Base-by-base conservation (phyloP, 2,888 invertebrate genomes). In the Oligia fasciuncula region DNA sequence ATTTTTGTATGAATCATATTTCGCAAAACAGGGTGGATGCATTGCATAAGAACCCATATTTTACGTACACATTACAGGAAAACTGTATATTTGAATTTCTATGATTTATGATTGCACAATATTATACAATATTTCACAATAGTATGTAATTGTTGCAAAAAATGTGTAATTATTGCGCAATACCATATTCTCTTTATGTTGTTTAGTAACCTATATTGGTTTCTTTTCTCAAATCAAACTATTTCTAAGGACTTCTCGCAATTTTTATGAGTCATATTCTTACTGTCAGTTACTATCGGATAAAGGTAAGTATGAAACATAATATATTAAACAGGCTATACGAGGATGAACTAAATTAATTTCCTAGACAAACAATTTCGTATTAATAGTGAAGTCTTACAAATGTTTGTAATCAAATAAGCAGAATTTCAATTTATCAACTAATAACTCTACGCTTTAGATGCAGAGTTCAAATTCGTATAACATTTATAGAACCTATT, bases 31-130 rank as follows among this genome's bases (percentile, higher is more conserved):
- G 43, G 63, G 35, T 77, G 85, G 80, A 89, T 87, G 84, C 88
- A 86, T 87, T 88, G 86, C 87, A 89, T 89, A 86, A 80, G 85
- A 87, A 86, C 71, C 73, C 84, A 90, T 91, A 91, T 89, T 90
- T 89, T 85, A 86, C 73, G 77, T 79, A 83, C 78, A 88, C 87
- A 85, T 85, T 80, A 71, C 69, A 57, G 65, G 74, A 74, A 84
- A 77, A 78, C 77, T 74, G 78, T 80, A 85, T 87, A 90, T 90
- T 89, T 88, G 85, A 90, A 91, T 84, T 77, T 79, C 69, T 75
- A 77, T 86, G 88, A 90, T 84, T 80, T 86, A 89, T 80, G 77
- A 85, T 90, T 85, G 85, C 88, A 87, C 88, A 91, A 90, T 89
- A 82, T 89, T 89, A 83, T 76, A 81, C 69, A 79, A 80, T 76